phyloP scores from a whole-genome alignment of 2,113 vertebrate genomes.

The Oncorhynchus tshawytscha region DNA sequence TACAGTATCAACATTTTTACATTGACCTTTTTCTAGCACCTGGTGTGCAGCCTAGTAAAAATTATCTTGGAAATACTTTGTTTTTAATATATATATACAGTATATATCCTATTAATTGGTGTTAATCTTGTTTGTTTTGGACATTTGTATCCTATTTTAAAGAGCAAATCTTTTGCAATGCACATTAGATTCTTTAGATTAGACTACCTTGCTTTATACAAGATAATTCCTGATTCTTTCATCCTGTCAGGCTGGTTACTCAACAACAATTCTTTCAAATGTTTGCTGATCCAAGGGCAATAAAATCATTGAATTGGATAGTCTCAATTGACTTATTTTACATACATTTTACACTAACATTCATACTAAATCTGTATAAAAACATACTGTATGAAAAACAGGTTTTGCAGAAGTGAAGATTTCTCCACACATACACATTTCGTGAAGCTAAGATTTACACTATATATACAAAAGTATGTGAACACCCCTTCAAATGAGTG shows the following conservation, averaged over 20 bases:
- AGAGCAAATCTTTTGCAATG: slow-evolving; percentile 50
- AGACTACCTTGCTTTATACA: slow-evolving; percentile 64
- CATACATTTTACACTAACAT: not conserved
- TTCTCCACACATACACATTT: too few relatives aligned
- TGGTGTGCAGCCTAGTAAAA: slow-evolving; percentile 71
- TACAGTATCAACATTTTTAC: slow-evolving; percentile 50
- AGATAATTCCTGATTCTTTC: slow-evolving; percentile 65
- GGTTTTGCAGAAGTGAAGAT: too few relatives aligned
- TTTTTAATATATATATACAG: slow-evolving; percentile 71
- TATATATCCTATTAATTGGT: slow-evolving; percentile 56
- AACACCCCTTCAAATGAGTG: too few relatives aligned
- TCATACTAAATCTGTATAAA: too few relatives aligned
- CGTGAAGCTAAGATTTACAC: too few relatives aligned
- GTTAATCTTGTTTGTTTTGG: slow-evolving; percentile 65
- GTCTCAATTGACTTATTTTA: slow-evolving; percentile 17
- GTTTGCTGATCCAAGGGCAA: slow-evolving; percentile 64
- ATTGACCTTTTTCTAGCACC: slow-evolving; percentile 71
- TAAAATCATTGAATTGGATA: slow-evolving; percentile 61
- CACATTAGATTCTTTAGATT: slow-evolving; percentile 63
- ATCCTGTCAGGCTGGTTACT: slow-evolving; percentile 43
- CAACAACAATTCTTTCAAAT: slow-evolving; percentile 38
- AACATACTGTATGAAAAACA: too few relatives aligned
- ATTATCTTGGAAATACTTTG: slow-evolving; percentile 59
- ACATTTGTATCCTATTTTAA: slow-evolving; percentile 62
- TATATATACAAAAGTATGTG: too few relatives aligned